Evolutionary conservation across 2,113 vertebrate genomes (phyloP).

Genomic region (Saguinus midas): DNA sequence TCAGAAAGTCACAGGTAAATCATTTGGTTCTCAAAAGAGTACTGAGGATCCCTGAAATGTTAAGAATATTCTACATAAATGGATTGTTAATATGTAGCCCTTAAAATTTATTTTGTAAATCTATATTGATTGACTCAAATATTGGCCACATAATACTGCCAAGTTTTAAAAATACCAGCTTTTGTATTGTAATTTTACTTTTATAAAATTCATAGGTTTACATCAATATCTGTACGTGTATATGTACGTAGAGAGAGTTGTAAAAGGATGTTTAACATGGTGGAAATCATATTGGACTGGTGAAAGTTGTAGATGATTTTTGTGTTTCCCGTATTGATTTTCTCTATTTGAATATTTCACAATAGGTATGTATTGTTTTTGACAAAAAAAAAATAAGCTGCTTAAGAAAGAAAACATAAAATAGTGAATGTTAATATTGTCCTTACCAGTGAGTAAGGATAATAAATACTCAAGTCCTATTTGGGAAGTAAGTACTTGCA

Average conservation of each 20-base stretch:
- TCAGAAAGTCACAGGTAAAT: neutral
- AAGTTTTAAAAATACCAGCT: neutral
- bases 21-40: neutral
- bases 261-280: conserved; percentile 6
- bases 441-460: neutral
- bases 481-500: neutral
- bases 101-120: conserved; percentile 37
- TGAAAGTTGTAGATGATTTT: neutral
- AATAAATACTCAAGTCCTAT: neutral
- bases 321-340: conserved; percentile 21
- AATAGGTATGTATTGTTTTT: neutral
- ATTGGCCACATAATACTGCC: conserved; percentile 6
- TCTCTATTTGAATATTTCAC: conserved; percentile 45
- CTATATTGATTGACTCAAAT: neutral
- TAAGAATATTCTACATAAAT: neutral
- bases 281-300: conserved; percentile 26
- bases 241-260: neutral
- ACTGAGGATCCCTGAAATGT: neutral
- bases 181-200: conserved; percentile 6
- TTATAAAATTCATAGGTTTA: neutral
- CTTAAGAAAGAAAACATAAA: neutral
- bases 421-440: neutral
- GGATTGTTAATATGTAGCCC: neutral
- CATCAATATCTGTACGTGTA: neutral
- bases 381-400: neutral